Percentiles rank a stretch among this genome's conserved stretches.
Conservation (phyloP, 2,797 vertebrate species). For the Corythornis leucogaster region DNA sequence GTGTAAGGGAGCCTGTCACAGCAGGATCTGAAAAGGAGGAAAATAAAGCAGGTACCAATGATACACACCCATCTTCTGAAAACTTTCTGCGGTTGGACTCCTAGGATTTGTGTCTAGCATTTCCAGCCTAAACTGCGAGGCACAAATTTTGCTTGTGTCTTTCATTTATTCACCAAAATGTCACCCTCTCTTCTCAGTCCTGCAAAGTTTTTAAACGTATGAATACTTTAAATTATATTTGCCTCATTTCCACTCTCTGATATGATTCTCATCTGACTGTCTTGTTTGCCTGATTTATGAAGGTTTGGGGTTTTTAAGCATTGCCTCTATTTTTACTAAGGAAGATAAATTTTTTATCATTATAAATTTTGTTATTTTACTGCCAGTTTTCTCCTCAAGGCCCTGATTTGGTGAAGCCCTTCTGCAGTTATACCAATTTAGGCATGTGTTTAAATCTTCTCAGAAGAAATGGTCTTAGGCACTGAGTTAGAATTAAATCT, state of each 20-base stretch:
- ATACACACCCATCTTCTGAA: neutral
- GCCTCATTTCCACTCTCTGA: conserved; percentile 15
- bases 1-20: neutral
- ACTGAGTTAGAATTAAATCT: neutral
- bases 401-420: neutral
- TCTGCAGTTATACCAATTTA: neutral
- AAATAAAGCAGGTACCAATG: neutral
- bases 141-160: neutral
- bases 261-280: conserved; percentile 16
- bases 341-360: neutral
- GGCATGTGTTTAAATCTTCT: neutral
- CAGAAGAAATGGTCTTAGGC: neutral
- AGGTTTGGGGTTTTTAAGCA: neutral
- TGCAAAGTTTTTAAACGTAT: conserved; percentile 5
- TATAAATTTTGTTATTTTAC: conserved; percentile 15
- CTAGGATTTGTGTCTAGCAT: neutral
- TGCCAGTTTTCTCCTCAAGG: neutral
- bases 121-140: neutral
- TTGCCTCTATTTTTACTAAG: neutral
- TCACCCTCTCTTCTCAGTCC: neutral
- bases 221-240: conserved; percentile 50
- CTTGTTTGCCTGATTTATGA: conserved; percentile 49
- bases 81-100: neutral
- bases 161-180: neutral
- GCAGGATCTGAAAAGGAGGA: neutral